phyloP scores from a whole-genome alignment of 2,888 invertebrate genomes.

The Phrixothrix hirtus region DNA sequence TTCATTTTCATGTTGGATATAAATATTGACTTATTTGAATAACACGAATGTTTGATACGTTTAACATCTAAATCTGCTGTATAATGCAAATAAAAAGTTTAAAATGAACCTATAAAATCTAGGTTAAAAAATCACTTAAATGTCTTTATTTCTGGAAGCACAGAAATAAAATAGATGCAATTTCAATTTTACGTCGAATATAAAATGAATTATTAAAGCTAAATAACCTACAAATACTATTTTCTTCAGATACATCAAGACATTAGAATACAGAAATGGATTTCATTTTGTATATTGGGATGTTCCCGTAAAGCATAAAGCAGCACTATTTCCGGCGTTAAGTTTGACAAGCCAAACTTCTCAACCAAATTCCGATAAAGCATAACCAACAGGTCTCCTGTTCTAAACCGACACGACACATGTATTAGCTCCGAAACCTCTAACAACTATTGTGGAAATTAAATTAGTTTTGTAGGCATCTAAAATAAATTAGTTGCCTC shows the following conservation, averaged over 20 bases:
- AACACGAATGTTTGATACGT: too few relatives aligned
- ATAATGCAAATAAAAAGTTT: too few relatives aligned
- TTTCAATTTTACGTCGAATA: too few relatives aligned
- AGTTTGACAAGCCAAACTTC: neutral
- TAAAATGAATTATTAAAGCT: too few relatives aligned
- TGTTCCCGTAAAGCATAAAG: neutral
- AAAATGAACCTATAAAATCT: too few relatives aligned
- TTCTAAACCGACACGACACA: neutral
- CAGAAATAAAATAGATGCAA: too few relatives aligned
- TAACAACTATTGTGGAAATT: neutral
- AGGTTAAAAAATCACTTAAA: too few relatives aligned
- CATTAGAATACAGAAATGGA: neutral
- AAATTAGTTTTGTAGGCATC: slow-evolving; percentile 2
- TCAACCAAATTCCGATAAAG: slow-evolving; percentile 2
- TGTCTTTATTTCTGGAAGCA: too few relatives aligned
- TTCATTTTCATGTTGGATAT: too few relatives aligned
- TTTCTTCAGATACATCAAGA: neutral
- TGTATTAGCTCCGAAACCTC: slow-evolving; percentile 1
- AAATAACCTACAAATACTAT: slow-evolving; percentile 12
- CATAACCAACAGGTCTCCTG: slow-evolving; percentile 3
- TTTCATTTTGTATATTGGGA: neutral
- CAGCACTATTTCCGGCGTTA: slow-evolving; percentile 3
- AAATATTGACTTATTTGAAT: too few relatives aligned
- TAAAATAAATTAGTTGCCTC: neutral
- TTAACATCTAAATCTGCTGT: too few relatives aligned